A percentile compares a stretch with the other conserved stretches of the same genome.
Conservation (phyloP, 2,113 vertebrate species). For the Litocranius walleri region DNA sequence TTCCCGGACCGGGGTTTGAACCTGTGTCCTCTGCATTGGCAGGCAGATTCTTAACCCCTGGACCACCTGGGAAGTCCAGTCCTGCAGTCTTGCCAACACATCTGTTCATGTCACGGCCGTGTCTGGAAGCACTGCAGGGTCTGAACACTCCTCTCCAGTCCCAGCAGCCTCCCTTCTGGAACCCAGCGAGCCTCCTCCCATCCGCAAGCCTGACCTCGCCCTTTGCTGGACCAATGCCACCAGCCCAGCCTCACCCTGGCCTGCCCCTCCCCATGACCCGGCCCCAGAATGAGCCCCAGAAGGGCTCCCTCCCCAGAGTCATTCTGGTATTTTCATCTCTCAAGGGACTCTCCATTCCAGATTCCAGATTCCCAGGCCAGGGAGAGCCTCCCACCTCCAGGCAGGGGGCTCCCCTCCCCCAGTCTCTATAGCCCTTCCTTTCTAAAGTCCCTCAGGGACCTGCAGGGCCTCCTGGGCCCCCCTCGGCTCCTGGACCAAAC, state of each 20-base stretch:
- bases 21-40: not conserved
- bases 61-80: not conserved
- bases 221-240: not conserved
- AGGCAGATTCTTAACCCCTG: not conserved
- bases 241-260: not conserved
- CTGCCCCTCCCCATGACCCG: not conserved
- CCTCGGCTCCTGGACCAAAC: not conserved
- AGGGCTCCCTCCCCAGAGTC: not conserved
- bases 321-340: not conserved
- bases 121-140: not conserved
- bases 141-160: not conserved
- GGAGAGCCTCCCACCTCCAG: not conserved
- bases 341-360: not conserved
- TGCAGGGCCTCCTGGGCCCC: not conserved
- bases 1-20: not conserved
- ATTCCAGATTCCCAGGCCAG: not conserved
- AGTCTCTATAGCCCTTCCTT: not conserved
- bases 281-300: too few species aligned
- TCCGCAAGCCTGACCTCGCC: not conserved
- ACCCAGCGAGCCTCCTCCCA: too few species aligned
- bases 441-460: not conserved
- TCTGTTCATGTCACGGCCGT: not conserved
- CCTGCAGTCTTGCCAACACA: not conserved
- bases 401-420: not conserved
- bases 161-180: not conserved